A percentile compares a stretch with the other conserved stretches of the same genome.
Conservation (phyloP, 2,888 invertebrate genomes). For the Melipona bicolor region DNA sequence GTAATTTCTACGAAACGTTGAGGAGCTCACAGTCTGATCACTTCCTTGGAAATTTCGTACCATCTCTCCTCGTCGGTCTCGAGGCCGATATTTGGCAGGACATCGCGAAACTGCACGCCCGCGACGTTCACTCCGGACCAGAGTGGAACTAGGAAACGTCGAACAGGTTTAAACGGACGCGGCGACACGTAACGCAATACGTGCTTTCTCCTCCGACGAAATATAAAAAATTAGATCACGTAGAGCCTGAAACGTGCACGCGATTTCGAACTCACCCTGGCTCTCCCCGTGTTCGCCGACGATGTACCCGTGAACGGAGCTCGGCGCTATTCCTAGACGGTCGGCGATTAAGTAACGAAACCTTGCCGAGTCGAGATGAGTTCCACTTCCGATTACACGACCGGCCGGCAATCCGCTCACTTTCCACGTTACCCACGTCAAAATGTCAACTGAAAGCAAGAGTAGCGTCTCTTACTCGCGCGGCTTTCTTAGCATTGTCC, state of each 20-base stretch:
- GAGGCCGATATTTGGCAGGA: constrained; percentile 85
- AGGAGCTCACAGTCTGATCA: constrained; percentile 80
- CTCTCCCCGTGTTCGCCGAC: constrained; percentile 89
- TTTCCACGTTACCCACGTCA: constrained; percentile 89
- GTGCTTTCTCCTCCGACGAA: constrained; percentile 45
- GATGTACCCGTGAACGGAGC: constrained; percentile 86
- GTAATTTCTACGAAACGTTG: neutral
- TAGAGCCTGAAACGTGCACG: neutral
- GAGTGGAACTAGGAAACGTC: constrained; percentile 84
- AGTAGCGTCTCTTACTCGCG: constrained; percentile 80
- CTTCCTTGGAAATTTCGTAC: constrained; percentile 85
- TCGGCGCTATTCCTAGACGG: constrained; percentile 86
- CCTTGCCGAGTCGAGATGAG: constrained; percentile 87
- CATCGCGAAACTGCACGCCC: constrained; percentile 85
- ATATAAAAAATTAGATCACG: constrained; percentile 24
- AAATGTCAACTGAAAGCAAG: constrained; percentile 85
- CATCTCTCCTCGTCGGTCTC: constrained; percentile 85
- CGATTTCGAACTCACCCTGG: constrained; percentile 84
- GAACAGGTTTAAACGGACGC: constrained; percentile 45
- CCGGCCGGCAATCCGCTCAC: constrained; percentile 87
- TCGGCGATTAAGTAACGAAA: constrained; percentile 87
- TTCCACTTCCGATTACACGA: constrained; percentile 88
- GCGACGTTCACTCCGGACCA: constrained; percentile 87
- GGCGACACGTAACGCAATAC: constrained; percentile 33
- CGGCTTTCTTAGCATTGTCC: neutral